Evolutionary conservation across 2,113 vertebrate species (phyloP), one percentile per base, ranked within the genome.

Genomic region (Takifugu bimaculatus): DNA sequence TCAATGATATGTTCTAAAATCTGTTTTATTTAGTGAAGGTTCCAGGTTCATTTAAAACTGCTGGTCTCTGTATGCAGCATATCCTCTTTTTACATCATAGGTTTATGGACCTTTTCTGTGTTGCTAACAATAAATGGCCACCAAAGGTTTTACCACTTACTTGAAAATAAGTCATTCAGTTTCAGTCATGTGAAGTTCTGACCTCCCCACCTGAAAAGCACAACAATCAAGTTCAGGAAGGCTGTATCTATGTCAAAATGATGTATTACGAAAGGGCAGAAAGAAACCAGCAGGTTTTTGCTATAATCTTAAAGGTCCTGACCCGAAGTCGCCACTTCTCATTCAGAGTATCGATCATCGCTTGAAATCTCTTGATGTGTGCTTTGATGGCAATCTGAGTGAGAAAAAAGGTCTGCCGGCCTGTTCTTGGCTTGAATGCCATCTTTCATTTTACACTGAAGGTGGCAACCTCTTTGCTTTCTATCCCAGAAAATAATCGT

Each of bases 341-440:
- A 77, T 65, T 51, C 56, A 14, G 44, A 50, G 68, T 73, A 84
- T 84, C 26, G 70, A 82, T 82, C 70, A 79, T 54, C 48, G 52
- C 51, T 70, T 26, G 29, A 77, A 82, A 80, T 26, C 64, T 54
- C 55, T 50, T 54, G 68, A 39, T 79, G 65, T 79, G 65, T 75
- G 70, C 44, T 74, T 79, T 71, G 70, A 77, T 69, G 63, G 66
- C 77, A 82, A 79, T 82, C 67, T 84, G 68, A 63, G 29, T 44
- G 27, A 72, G 54, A 75, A 45, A 39, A 39, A 70, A 56, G 39
- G 50, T 56, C 10, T 79, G 57, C 63, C 63, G 60, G 65, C 68
- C 50, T 79, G 78, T 79, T 75, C 64, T 47, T 59, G 52, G 53
- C 75, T 81, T 82, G 64, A 82, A 74, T 72, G 75, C 52, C 77